Base-by-base conservation (phyloP, 2,888 invertebrate genomes). In the Notodonta dromedarius region DNA sequence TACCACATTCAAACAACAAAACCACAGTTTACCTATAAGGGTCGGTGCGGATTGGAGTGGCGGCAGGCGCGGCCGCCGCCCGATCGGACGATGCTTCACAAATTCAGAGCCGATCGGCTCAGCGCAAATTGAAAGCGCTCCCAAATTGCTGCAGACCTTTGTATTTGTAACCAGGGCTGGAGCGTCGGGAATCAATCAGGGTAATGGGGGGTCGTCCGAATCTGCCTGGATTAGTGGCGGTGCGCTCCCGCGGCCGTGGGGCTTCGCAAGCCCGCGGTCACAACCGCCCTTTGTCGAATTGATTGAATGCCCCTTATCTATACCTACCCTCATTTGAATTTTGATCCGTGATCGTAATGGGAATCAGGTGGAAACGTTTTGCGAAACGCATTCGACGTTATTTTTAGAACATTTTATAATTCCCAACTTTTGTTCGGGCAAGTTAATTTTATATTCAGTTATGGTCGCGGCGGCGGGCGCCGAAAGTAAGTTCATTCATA, bases 121-220 rank as follows among this genome's bases (percentile, higher is more conserved):
- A 80, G 86, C 84, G 86, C 86, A 90, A 92, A 91, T 91, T 90
- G 91, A 89, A 90, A 91, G 87, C 90, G 85, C 77, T 86, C 76
- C 84, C 80, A 84, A 91, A 90, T 90, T 86, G 87, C 87, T 87
- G 77, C 83, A 85, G 85, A 85, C 86, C 89, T 91, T 90, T 90
- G 89, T 91, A 84, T 89, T 90, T 89, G 86, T 89, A 89, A 86
- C 89, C 82, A 86, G 86, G 79, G 77, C 80, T 74, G 77, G 77
- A 83, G 79, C 79, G 81, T 77, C 84, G 85, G 84, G 86, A 90
- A 91, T 92, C 92, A 92, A 92, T 93, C 92, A 90, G 83, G 78
- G 87, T 91, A 91, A 92, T 91, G 84, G 90, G 83, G 84, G 84
- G 86, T 88, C 85, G 88, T 86, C 83, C 87, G 82, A 88, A 87